phyloP scores from a whole-genome alignment of 2,113 vertebrate species.

The Myiagra hebetior region DNA sequence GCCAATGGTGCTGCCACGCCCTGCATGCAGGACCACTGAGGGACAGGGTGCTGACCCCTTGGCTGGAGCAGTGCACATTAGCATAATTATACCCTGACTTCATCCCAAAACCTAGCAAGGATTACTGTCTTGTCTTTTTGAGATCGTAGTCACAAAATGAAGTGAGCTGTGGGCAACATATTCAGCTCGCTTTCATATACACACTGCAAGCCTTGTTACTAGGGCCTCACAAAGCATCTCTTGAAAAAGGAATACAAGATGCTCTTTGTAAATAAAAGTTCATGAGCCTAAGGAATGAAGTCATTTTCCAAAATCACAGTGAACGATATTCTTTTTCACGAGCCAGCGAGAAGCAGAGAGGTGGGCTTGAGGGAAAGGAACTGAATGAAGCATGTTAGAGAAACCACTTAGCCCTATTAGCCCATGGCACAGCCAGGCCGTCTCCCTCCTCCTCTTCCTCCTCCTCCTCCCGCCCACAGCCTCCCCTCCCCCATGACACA shows the following conservation, averaged over 20 bases:
- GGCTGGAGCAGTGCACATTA: not conserved
- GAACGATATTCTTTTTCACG: conserved; percentile 59
- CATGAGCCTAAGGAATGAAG: conserved; percentile 76
- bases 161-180: conserved; percentile 48
- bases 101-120: conserved; percentile 19
- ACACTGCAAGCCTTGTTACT: conserved; percentile 79
- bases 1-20: not conserved
- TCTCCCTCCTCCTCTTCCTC: not conserved
- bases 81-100: not conserved
- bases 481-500: not conserved
- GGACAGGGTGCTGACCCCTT: not conserved
- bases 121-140: conserved; percentile 37
- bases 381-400: conserved; percentile 25
- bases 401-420: not conserved
- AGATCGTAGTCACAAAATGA: conserved; percentile 52
- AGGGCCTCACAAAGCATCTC: conserved; percentile 77
- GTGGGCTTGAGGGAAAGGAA: conserved; percentile 21
- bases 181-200: conserved; percentile 55
- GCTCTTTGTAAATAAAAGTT: conserved; percentile 84
- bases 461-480: not conserved
- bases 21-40: not conserved
- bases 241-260: conserved; percentile 81
- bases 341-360: conserved; percentile 10
- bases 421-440: not conserved
- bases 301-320: conserved; percentile 70